A percentile compares a stretch with the other conserved stretches of the same genome.
Conservation (phyloP, 2,888 invertebrate genomes). For the Mesorhabditis sp. region DNA sequence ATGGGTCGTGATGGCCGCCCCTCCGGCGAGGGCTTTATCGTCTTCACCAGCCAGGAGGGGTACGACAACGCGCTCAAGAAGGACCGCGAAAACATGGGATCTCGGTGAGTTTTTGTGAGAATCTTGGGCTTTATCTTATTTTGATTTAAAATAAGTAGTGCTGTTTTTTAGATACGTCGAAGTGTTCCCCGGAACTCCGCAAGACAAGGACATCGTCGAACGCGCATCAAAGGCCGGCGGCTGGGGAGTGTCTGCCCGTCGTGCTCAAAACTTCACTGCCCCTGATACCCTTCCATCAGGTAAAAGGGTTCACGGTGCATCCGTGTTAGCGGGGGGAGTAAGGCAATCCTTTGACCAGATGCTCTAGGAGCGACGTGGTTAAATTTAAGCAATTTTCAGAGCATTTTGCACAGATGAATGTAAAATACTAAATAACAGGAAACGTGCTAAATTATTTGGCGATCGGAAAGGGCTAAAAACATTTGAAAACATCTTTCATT, state of each 20-base stretch:
- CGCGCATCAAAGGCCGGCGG: conserved; percentile 10
- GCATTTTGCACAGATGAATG: too few species aligned
- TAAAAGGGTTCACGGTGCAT: conserved; percentile 2
- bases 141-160: neutral
- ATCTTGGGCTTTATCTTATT: neutral
- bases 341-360: too few species aligned
- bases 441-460: too few species aligned
- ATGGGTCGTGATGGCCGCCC: conserved; percentile 24
- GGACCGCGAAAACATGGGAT: conserved; percentile 28
- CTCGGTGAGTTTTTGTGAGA: neutral
- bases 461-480: too few species aligned
- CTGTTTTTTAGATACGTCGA: conserved; percentile 24
- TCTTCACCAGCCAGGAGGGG: conserved; percentile 23
- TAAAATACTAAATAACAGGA: too few species aligned
- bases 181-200: conserved; percentile 22
- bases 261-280: neutral
- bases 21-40: conserved; percentile 24
- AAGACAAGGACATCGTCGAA: conserved; percentile 14
- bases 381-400: too few species aligned
- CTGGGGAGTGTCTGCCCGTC: conserved; percentile 6
- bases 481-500: too few species aligned
- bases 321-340: neutral
- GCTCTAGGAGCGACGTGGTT: too few species aligned
- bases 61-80: conserved; percentile 29
- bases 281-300: neutral